phyloP scores from a whole-genome alignment of 2,797 vertebrate genomes.

The Eleutherodactylus coqui region DNA sequence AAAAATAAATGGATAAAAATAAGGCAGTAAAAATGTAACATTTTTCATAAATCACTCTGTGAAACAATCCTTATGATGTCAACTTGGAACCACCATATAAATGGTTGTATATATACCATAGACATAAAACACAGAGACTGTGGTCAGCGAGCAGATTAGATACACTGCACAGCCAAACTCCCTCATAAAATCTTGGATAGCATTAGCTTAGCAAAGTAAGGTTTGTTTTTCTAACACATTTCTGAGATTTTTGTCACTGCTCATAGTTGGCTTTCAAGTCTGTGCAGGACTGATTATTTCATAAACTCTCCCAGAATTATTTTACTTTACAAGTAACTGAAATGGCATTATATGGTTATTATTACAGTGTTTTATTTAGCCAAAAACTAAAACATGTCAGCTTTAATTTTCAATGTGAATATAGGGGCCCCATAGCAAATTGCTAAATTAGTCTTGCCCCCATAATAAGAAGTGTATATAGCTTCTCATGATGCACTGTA shows the following conservation, averaged over 20 bases:
- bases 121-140: background rate
- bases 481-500: too few relatives aligned
- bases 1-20: too few relatives aligned
- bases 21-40: too few relatives aligned
- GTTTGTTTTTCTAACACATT: slow-evolving; percentile 38
- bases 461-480: background rate
- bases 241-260: slow-evolving; percentile 31
- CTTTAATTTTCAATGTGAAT: background rate
- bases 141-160: background rate
- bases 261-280: slow-evolving; percentile 22
- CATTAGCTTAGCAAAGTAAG: background rate
- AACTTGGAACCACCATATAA: background rate
- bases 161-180: background rate
- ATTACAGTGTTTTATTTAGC: background rate
- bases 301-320: background rate
- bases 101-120: background rate
- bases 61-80: background rate
- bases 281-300: slow-evolving; percentile 38
- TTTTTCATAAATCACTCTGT: background rate
- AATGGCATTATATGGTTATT: background rate
- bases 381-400: background rate
- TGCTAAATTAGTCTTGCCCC: background rate
- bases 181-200: slow-evolving; percentile 7
- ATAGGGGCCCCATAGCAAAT: background rate
- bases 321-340: background rate